These are phyloP conservation scores for Caenorhabditis inopinata DNA, from an alignment of 1,140 invertebrate genomes.

Conservation along the genomic window DNA sequence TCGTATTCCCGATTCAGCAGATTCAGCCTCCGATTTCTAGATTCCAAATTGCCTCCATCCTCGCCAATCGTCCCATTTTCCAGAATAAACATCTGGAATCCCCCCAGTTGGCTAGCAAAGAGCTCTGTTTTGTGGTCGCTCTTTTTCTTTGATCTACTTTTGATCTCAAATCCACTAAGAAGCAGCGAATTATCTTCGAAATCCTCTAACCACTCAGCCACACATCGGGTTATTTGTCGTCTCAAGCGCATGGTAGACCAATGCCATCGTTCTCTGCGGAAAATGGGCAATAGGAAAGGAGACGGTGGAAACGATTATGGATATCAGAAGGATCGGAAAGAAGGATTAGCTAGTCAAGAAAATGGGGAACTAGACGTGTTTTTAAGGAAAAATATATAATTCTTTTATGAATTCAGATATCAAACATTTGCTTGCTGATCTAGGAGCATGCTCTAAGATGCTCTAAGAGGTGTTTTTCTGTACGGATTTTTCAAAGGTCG, in stretches of 20 bases:
- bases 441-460: too few species aligned
- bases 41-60: too few species aligned
- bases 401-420: too few species aligned
- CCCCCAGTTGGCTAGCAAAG: too few species aligned
- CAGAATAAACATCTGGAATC: too few species aligned
- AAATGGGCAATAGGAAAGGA: not conserved
- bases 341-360: slow-evolving; percentile 9
- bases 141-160: slow-evolving; percentile 15
- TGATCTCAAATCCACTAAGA: slow-evolving; percentile 27
- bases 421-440: too few species aligned
- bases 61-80: too few species aligned
- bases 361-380: slow-evolving; percentile 2
- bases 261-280: not conserved
- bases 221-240: not conserved
- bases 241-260: not conserved
- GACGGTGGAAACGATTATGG: not conserved
- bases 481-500: too few species aligned
- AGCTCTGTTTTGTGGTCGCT: too few species aligned
- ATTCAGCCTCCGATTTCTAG: too few species aligned
- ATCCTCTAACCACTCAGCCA: slow-evolving; percentile 4
- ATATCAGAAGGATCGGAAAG: slow-evolving; percentile 10
- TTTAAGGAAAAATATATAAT: slow-evolving; percentile 14
- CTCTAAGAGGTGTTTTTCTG: too few species aligned
- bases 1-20: too few species aligned
- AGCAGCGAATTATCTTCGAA: slow-evolving; percentile 6